Conservation (phyloP, 2,113 vertebrate genomes). For the Lutjanus erythropterus region DNA sequence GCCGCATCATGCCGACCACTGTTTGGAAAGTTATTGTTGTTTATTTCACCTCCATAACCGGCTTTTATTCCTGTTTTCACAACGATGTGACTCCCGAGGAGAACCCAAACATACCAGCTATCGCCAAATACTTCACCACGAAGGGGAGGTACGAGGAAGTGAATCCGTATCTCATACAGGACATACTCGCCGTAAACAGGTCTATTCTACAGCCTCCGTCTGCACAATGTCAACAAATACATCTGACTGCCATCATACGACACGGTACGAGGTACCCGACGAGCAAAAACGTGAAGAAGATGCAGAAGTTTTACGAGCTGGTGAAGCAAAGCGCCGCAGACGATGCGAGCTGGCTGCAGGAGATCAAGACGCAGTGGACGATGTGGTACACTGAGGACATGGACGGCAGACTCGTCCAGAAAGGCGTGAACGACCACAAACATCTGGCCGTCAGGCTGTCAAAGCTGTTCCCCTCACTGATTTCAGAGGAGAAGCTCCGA, state of each 20-base stretch:
- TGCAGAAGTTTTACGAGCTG: conserved; percentile 83
- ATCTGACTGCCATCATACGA: conserved; percentile 89
- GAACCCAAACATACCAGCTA: conserved; percentile 56
- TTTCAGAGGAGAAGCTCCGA: conserved; percentile 82
- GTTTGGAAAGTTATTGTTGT: neutral
- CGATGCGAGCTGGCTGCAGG: conserved; percentile 66
- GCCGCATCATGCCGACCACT: conserved; percentile 22
- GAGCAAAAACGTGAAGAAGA: conserved; percentile 86
- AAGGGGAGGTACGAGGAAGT: conserved; percentile 94
- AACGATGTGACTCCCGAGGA: neutral
- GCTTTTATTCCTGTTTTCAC: neutral
- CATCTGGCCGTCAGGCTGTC: conserved; percentile 89
- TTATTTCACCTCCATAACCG: neutral
- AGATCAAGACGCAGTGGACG: conserved; percentile 81
- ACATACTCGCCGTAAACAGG: conserved; percentile 84
- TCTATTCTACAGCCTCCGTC: conserved; percentile 78
- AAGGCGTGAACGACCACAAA: conserved; percentile 88
- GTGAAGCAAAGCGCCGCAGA: conserved; percentile 63
- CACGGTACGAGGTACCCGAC: conserved; percentile 95
- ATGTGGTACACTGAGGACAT: conserved; percentile 93
- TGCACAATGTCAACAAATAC: conserved; percentile 83
- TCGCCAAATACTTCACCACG: conserved; percentile 89
- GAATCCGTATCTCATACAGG: conserved; percentile 83
- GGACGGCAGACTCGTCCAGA: conserved; percentile 86
- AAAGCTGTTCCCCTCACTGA: conserved; percentile 88